These are phyloP conservation scores for Syrmaticus mikado DNA, from an alignment of 2,113 vertebrate species.

Conservation along the genomic window DNA sequence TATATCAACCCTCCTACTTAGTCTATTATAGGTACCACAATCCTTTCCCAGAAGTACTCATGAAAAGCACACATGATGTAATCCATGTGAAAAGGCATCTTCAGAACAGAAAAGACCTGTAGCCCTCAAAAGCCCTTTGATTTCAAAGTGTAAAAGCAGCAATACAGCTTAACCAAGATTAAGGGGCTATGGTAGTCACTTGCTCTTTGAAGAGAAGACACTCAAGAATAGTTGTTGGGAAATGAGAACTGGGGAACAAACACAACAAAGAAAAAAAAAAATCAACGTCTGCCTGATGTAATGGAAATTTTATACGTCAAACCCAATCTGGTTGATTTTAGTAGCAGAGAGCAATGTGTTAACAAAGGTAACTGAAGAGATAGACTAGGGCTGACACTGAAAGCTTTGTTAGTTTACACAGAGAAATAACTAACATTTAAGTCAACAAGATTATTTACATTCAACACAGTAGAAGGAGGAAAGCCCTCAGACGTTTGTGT, in stretches of 20 bases:
- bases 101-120: background rate
- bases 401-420: background rate
- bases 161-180: background rate
- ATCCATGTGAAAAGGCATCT: background rate
- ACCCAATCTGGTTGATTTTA: background rate
- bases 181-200: background rate
- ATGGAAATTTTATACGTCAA: background rate
- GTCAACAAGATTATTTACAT: background rate
- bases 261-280: background rate
- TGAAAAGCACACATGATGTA: background rate
- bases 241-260: background rate
- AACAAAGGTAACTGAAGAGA: background rate
- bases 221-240: background rate
- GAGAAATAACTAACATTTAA: background rate
- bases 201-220: background rate
- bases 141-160: background rate
- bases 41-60: background rate
- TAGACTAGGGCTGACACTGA: background rate
- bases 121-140: background rate
- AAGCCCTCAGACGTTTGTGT: background rate
- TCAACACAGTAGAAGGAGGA: background rate
- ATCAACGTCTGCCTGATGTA: background rate
- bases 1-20: background rate
- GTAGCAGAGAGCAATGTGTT: rapidly evolving
- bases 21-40: background rate